Conservation (phyloP, 92 coral and sea anemone species). For the Palythoa heliodiscus region DNA sequence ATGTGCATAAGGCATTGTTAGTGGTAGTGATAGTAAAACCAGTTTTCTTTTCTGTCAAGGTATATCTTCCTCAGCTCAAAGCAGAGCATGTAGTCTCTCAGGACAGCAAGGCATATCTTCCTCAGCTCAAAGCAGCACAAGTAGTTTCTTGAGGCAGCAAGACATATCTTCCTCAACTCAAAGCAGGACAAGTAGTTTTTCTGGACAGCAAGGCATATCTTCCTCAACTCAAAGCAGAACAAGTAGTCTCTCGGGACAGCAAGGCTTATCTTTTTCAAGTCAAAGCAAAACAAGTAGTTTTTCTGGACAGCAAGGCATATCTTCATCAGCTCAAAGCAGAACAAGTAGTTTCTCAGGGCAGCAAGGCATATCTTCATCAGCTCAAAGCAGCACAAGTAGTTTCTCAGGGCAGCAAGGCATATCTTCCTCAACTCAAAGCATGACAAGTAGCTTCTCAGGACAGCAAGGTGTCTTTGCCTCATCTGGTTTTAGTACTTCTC, state of each 20-base stretch:
- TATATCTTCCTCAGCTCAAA: background rate
- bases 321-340: background rate
- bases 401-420: constrained; percentile 16
- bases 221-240: background rate
- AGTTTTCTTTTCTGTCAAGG: background rate
- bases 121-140: background rate
- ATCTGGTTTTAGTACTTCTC: background rate
- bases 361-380: background rate
- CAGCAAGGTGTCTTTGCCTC: background rate
- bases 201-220: constrained; percentile 3
- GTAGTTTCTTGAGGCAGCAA: constrained; percentile 7
- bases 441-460: constrained; percentile 20
- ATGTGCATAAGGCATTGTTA: no score
- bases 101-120: background rate
- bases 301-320: background rate
- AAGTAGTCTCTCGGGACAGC: constrained; percentile 14
- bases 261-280: background rate
- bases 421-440: background rate
- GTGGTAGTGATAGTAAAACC: no score
- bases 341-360: constrained; percentile 15
- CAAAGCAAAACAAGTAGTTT: background rate
- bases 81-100: constrained; percentile 9
- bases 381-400: background rate
- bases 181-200: constrained; percentile 11
- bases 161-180: background rate